Conservation (phyloP, 2,113 vertebrate species). For the Sander vitreus region DNA sequence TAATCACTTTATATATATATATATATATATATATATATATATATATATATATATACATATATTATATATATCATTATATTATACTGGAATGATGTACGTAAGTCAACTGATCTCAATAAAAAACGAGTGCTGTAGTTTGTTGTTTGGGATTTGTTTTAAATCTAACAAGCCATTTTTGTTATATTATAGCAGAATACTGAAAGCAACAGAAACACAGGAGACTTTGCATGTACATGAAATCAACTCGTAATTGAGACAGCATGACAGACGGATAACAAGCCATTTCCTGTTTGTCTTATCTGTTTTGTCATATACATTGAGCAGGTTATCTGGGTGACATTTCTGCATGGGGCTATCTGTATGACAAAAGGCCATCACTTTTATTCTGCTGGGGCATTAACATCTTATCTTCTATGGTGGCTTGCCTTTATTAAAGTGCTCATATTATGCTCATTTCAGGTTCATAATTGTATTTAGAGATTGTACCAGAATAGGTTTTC, state of each 20-base stretch:
- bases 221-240: slow-evolving; percentile 57
- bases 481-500: too few relatives aligned
- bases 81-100: background rate
- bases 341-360: slow-evolving; percentile 51
- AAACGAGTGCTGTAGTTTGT: background rate
- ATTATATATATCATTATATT: background rate
- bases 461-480: too few relatives aligned
- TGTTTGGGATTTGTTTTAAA: slow-evolving; percentile 3
- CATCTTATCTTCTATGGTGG: slow-evolving; percentile 60
- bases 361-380: slow-evolving; percentile 76
- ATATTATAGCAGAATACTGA: too few relatives aligned
- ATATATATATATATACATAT: too few relatives aligned
- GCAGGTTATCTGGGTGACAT: slow-evolving; percentile 74
- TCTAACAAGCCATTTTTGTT: too few relatives aligned
- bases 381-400: slow-evolving; percentile 55
- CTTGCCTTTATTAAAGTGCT: slow-evolving; percentile 50
- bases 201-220: slow-evolving; percentile 2
- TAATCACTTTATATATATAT: background rate
- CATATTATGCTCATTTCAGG: too few relatives aligned
- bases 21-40: too few relatives aligned
- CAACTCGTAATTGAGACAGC: slow-evolving; percentile 75
- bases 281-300: slow-evolving; percentile 80
- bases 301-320: slow-evolving; percentile 67
- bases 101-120: background rate
- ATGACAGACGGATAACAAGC: slow-evolving; percentile 63